Conservation (phyloP, 2,888 invertebrate species). For the Drosophila yooni region DNA sequence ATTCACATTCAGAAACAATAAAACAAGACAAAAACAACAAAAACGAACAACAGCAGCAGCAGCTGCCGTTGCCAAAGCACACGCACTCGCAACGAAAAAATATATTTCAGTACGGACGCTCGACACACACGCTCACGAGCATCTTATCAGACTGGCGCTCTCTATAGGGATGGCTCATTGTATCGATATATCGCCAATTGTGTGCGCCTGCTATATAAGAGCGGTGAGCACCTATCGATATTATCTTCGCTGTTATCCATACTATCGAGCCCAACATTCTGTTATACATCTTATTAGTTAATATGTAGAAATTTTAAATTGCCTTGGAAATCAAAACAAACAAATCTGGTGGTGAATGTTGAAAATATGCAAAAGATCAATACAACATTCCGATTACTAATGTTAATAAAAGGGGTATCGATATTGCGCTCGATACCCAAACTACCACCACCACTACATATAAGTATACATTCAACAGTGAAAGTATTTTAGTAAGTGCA, state of each 20-base stretch:
- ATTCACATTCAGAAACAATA: conserved; percentile 43
- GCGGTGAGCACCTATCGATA: conserved; percentile 26
- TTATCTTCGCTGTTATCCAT: not conserved
- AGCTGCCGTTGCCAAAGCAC: conserved; percentile 50
- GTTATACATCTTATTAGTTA: not conserved
- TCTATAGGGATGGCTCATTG: conserved; percentile 31
- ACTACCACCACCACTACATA: too few species aligned
- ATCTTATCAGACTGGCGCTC: conserved; percentile 65
- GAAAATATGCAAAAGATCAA: too few species aligned
- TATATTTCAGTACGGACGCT: conserved; percentile 53
- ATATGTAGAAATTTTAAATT: not conserved
- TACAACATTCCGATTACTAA: too few species aligned
- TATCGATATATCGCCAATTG: conserved; percentile 34
- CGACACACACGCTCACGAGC: conserved; percentile 64
- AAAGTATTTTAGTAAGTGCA: too few species aligned
- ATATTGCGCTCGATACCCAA: too few species aligned
- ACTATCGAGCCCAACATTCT: not conserved
- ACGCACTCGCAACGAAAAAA: conserved; percentile 61
- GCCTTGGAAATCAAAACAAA: not conserved
- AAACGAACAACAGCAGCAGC: conserved; percentile 51
- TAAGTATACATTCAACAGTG: too few species aligned
- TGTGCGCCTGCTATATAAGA: not conserved
- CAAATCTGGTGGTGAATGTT: not conserved
- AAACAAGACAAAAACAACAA: conserved; percentile 55
- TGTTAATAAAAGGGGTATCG: too few species aligned